Evolutionary conservation across 2,113 vertebrate species (phyloP), one percentile per base, ranked within the genome.

Genomic region (Mystacornis crossleyi): DNA sequence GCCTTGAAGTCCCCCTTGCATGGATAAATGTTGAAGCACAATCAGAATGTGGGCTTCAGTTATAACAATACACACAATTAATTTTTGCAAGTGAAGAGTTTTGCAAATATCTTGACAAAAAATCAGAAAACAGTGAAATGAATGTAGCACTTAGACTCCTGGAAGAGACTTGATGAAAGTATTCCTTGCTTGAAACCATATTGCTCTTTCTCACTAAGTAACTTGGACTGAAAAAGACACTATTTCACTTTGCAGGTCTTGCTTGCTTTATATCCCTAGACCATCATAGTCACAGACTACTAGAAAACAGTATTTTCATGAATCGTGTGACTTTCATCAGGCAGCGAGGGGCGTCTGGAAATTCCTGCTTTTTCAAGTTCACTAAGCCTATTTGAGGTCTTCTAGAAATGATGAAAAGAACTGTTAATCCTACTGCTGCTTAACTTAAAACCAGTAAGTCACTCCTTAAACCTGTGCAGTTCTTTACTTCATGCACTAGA

Each of bases 401-500:
- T 73, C 53, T 84, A 64, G 62, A 97, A 89, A 65, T 28, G 40
- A 72, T 72, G 14, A 72, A 87, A 90, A 91, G 42, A 86, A 47
- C 28, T 10, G 6, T 50, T 77, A 84, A 69, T 61, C 58, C 69
- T 45, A 2, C 31, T 53, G 72, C 50, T 83, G 69, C 60, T 53
- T 77, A 58, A 54, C 26, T 86, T 70, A 9, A 42, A 29, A 61
- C 77, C 10, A 1, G 16, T 42, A 25, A 69, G 33, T 55, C 67
- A 21, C 25, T 60, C 28, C 57, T 38, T 74, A 33, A 31, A 34
- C 45, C 36, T 38, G 12, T 96, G 97, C 78, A 97, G 71, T 97
- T 98, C 87, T 75, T 55, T 2, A 48, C 53, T 70, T 93, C 42
- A 13, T 73, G 78, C 98, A 95, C 97, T 98, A 98, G 98, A 96